These are phyloP conservation scores for Drosophila punjabiensis DNA, from an alignment of 1,140 invertebrate species.

Conservation along the genomic window DNA sequence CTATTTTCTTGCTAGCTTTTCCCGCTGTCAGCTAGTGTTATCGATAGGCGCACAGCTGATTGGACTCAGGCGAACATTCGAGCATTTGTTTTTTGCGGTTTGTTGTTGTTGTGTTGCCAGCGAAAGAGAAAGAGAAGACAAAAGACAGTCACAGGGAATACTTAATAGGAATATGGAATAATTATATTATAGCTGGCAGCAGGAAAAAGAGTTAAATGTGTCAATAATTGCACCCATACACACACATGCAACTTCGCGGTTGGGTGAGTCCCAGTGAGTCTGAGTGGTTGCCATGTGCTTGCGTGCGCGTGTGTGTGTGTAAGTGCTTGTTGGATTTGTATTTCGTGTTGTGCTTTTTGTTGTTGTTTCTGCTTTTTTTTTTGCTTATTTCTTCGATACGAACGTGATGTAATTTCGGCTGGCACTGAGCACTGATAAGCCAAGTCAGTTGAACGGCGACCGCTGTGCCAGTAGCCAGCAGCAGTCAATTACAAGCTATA, in stretches of 20 bases:
- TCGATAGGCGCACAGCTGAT: conserved; percentile 34
- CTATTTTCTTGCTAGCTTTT: neutral
- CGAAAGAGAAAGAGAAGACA: neutral
- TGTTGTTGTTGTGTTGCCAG: conserved; percentile 5
- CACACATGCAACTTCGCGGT: conserved; percentile 21
- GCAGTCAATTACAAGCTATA: neutral
- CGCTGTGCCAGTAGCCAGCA: neutral
- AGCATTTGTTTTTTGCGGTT: conserved; percentile 23
- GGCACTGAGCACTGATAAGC: conserved; percentile 48
- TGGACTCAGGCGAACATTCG: conserved; percentile 11
- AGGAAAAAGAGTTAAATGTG: conserved; percentile 10
- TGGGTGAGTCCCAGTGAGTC: conserved; percentile 1
- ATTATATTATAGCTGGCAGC: neutral
- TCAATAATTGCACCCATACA: conserved; percentile 3
- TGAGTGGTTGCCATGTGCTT: conserved; percentile 15
- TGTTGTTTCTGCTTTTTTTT: neutral
- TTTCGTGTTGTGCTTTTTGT: conserved; percentile 1
- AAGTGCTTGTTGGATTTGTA: neutral
- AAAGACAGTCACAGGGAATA: conserved; percentile 8
- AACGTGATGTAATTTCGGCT: conserved; percentile 65
- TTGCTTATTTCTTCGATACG: conserved; percentile 10
- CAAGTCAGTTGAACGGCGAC: conserved; percentile 16
- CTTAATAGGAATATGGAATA: conserved; percentile 23
- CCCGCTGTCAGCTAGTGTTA: neutral
- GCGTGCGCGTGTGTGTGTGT: conserved; percentile 1